Base-by-base conservation (phyloP, 2,797 vertebrate species). In the Pogoniulus pusillus region DNA sequence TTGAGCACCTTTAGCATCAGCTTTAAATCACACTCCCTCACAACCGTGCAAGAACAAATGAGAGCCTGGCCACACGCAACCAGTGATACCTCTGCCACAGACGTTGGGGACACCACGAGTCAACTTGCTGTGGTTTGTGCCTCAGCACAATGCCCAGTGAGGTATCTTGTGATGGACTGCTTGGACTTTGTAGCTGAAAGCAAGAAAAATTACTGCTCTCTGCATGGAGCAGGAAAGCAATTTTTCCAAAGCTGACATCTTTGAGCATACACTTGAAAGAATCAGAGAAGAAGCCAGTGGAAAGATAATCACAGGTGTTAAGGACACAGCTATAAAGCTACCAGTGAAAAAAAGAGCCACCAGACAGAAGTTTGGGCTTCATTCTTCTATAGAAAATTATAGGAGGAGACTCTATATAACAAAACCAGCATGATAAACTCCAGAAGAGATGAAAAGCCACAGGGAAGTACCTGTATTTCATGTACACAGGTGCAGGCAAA, bases 31-130 rank as follows among this genome's bases (percentile, higher is more conserved):
- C 16, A 27, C 27, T 47, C 54, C 34, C 22, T 85, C 24, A 41
- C 2, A 16, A 41, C 54, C 37, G 64, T 53, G 15, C 3, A 3
- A 63, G 32, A 70, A 57, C 0, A 0, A 81, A 78, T 18, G 59
- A 83, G 47, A 69, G 2, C 16, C 17, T 63, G 64, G 53, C 18
- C 63, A 43, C 71, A 59, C 9, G 58, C 16, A 54, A 43, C 35
- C 57, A 90, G 41, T 2, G 7, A 90, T 47, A 65, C 9, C 34
- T 66, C 60, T 53, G 43, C 30, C 69, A 45, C 24, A 60, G 71
- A 41, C 14, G 55, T n/a, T 1, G 4, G 63, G 60, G 16, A 69
- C 26, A 47, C 13, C 37, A 15, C 16, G 20, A 55, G 3, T 47
- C 45, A 59, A 19, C 10, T 34, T 29, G 19, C 63, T 70, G 26